Evolutionary conservation across 2,888 invertebrate genomes (phyloP), one percentile per base, ranked within the genome.

Genomic region (Perithous albicinctus): DNA sequence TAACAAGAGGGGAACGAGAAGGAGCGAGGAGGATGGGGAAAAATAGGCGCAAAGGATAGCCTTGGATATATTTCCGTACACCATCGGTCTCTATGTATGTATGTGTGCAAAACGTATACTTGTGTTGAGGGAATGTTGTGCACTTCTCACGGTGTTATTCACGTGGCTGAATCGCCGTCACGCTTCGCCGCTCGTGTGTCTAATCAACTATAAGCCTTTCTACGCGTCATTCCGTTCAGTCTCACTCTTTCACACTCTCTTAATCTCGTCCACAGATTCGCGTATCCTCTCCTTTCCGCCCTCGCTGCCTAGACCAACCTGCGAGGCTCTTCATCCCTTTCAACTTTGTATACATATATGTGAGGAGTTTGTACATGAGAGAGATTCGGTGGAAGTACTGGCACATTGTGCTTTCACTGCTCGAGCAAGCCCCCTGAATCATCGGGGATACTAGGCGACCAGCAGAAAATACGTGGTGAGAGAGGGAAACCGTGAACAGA

Each of bases 141-240:
- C 78, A 78, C 78, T 78, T 69, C 77, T 74, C 69, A 66, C 78
- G 76, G 78, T 80, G 77, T 78, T 86, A 80, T 86, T 87, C 89
- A 88, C 88, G 86, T 89, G 88, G 88, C 86, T 90, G 89, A 87
- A 86, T 87, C 87, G 87, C 85, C 88, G 59, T 48, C 86, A 90
- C 89, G 86, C 88, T 88, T 88, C 89, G 86, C 86, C 87, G 88
- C 86, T 88, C 86, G 76, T 83, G 82, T 86, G 86, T 85, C 88
- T 90, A 90, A 90, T 90, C 89, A 90, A 87, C 89, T 86, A 88
- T 90, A 84, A 87, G 82, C 82, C 83, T 79, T 82, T 38, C 78
- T 64, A 70, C 72, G 59, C 81, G 70, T 79, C 69, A 72, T 51
- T 59, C 74, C 80, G 35, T 66, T 78, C 82, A 63, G 54, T 77